Evolutionary conservation across 2,113 vertebrate genomes (phyloP), one percentile per base, ranked within the genome.

Genomic region (Hippocampus zosterae): DNA sequence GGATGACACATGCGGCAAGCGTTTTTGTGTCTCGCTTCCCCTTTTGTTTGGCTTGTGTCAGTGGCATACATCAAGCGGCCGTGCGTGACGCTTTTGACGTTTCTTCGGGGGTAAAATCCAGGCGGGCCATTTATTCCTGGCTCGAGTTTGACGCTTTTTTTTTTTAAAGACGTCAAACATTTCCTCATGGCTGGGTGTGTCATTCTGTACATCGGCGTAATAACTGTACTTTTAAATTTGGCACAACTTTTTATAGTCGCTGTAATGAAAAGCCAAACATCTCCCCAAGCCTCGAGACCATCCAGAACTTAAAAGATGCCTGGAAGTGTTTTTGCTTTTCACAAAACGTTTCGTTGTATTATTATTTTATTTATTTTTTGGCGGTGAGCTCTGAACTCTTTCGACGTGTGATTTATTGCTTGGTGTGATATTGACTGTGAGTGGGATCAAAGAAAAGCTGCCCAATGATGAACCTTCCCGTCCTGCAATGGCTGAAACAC

Each of bases 191-290:
- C 46, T 67, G 65, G 65, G 42, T 67, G 48, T 67, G 65, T 67
- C 48, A 21, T 73, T 79, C 25, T 53, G 46, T 68, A 78, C 70
- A 66, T 68, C 46, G 27, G 18, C 46, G 53, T 67, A 53, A 67
- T 67, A 67, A 67, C 19, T 53, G 53, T 67, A 29, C 27, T 65
- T 67, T 21, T 52, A 52, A 12, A 37, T 52, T 37, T 53, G 46
- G 46, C 46, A 2, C 18, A 37, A 13, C 29, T 67, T 65, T 65
- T 65, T 65, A 44, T 16, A 65, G 41, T 25, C n/a, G 3, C 41
- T 18, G 63, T 65, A 25, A 65, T 65, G 63, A 65, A 67, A 67
- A 67, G 46, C 48, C 29, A 21, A 12, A 52, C 16, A 67, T 33
- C 5, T 6, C 29, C 25, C 16, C 16, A 19, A n/a, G 40, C 5